Conservation (phyloP, 1,140 invertebrate species). For the Chrysoperla carnea region DNA sequence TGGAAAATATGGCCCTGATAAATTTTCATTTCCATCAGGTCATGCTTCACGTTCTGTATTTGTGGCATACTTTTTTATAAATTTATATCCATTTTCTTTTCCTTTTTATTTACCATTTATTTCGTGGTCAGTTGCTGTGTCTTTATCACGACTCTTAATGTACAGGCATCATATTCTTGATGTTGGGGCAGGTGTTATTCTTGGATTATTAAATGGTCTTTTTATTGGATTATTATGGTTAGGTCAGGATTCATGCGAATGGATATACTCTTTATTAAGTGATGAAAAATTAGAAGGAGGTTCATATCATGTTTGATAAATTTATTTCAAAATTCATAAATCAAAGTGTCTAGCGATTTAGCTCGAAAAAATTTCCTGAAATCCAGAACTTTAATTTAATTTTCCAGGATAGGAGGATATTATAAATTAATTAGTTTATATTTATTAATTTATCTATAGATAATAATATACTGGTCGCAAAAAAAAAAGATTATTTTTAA, state of each 20-base stretch:
- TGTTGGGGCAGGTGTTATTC: conserved; percentile 50
- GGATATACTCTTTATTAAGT: conserved; percentile 29
- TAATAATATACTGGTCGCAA: too few relatives aligned
- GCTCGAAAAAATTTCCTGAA: too few relatives aligned
- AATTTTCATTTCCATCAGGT: conserved; percentile 92
- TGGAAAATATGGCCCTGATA: conserved; percentile 48
- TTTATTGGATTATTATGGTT: conserved; percentile 52
- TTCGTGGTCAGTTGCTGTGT: conserved; percentile 58
- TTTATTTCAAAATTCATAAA: too few relatives aligned
- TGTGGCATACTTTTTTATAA: conserved; percentile 51
- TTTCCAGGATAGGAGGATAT: too few relatives aligned
- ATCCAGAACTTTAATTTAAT: too few relatives aligned
- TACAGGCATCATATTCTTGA: conserved; percentile 79
- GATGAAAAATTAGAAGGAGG: conserved; percentile 35
- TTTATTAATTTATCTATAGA: too few relatives aligned
- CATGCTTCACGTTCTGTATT: conserved; percentile 77
- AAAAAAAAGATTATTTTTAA: too few relatives aligned
- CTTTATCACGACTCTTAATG: conserved; percentile 60
- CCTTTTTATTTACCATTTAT: conserved; percentile 41
- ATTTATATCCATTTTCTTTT: conserved; percentile 38
- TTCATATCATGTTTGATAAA: conserved; percentile 30
- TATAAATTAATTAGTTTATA: too few relatives aligned
- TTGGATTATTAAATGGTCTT: conserved; percentile 59
- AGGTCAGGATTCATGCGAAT: conserved; percentile 25
- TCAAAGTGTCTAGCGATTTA: too few relatives aligned